These are phyloP conservation scores for Sciurus vulgaris DNA, from an alignment of 2,797 vertebrate genomes.

Conservation along the genomic window DNA sequence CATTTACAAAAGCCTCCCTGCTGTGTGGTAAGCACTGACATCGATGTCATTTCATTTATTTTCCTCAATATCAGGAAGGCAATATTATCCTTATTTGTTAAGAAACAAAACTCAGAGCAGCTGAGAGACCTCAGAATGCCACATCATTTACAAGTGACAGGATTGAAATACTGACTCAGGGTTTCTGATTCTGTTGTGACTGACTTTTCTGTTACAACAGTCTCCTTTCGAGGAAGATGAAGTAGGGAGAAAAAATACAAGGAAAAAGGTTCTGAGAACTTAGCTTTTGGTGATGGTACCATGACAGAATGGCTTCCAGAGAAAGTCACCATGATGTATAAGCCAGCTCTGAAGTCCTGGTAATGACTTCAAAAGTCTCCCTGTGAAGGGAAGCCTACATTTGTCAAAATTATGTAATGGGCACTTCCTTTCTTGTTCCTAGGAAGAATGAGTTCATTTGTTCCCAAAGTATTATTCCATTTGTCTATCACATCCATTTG, in stretches of 20 bases:
- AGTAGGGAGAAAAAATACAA: neutral
- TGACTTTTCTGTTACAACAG: neutral
- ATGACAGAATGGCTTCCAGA: neutral
- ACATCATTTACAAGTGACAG: neutral
- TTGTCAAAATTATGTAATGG: neutral
- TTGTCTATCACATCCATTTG: neutral
- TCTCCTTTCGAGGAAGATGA: neutral
- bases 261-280: neutral
- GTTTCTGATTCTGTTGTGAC: neutral
- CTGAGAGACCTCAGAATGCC: neutral
- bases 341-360: neutral
- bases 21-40: neutral
- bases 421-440: neutral
- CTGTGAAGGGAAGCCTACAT: neutral
- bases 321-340: neutral
- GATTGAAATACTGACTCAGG: neutral
- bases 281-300: neutral
- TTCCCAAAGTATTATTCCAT: neutral
- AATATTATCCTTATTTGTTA: neutral
- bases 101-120: neutral
- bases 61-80: neutral
- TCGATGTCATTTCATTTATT: neutral
- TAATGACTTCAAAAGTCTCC: fast-evolving
- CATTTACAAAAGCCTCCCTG: fast-evolving
- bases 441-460: neutral